Evolutionary conservation across 2,888 invertebrate species (phyloP), one percentile per base, ranked within the genome.

Genomic region (Ormyrus rosae): DNA sequence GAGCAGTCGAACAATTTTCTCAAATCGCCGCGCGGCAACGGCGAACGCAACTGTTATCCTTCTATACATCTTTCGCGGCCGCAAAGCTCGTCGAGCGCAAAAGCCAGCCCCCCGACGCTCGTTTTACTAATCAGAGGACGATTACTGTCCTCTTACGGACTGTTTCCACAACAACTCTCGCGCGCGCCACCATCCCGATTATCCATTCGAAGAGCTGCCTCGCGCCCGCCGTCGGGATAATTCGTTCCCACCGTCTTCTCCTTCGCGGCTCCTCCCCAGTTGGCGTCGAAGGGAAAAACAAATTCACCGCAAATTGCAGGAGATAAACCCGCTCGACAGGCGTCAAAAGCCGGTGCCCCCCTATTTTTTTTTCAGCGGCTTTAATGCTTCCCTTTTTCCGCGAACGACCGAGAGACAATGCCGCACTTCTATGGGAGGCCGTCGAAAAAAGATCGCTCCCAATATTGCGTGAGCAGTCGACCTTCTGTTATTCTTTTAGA

Each of bases 81-180:
- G 56, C 55, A 63, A 63, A 64, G 19, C 50, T 6, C 56, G 51
- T n/a, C 34, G 45, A 60, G 68, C 53, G 34, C 45, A 69, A 69
- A 50, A 67, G 63, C 56, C 34, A 4, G 50, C 50, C 56, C 64
- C 50, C 56, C 64, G 50, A 53, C 78, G 82, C 82, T 85, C 82
- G 83, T 84, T 85, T 84, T 82, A 84, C 85, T 85, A 84, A 87
- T 88, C 87, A 85, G 85, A 34, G 82, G 83, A 53, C 86, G 85
- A 87, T 87, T 86, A 87, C 86, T 85, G 85, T 87, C 86, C 84
- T 84, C 84, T 84, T 86, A 84, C 83, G 7, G 11, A 19, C 50
- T 48, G n/a, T 13, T 48, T 19, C 58, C 34, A 46, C 34, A 34
- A 34, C 34, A 4, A 9, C 9, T 19, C 45, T 11, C 58, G 48